Evolutionary conservation across 1,140 invertebrate species (phyloP).

Genomic region (Mizuhopecten yessoensis): DNA sequence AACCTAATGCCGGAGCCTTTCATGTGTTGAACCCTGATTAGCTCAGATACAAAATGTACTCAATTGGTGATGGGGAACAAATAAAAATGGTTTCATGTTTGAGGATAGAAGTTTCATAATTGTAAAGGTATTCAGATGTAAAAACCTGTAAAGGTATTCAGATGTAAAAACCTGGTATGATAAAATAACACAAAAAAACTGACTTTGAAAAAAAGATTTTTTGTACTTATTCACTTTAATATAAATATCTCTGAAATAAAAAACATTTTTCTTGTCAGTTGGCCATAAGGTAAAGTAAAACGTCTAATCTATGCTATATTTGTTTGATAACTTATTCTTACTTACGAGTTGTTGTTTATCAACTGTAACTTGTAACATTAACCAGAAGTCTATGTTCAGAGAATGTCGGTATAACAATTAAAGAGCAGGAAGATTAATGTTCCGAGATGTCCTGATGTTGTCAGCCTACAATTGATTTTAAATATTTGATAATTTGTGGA

Average conservation of each 20-base stretch:
- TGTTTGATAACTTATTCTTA: too few relatives aligned
- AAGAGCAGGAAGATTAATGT: not conserved
- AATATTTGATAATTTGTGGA: not conserved
- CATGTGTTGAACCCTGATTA: conserved; percentile 12
- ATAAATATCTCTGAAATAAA: too few relatives aligned
- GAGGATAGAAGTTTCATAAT: not conserved
- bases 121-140: not conserved
- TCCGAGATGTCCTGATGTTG: too few relatives aligned
- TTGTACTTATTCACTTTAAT: not conserved
- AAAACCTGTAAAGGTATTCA: too few relatives aligned
- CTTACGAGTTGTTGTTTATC: too few relatives aligned
- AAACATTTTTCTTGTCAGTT: too few relatives aligned
- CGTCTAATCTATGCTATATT: too few relatives aligned
- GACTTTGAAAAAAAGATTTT: not conserved
- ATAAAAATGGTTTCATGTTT: not conserved
- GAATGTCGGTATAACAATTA: not conserved
- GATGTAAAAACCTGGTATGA: too few relatives aligned
- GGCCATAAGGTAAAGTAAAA: too few relatives aligned
- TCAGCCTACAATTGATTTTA: not conserved
- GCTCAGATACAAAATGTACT: not conserved
- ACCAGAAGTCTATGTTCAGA: not conserved
- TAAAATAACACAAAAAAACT: not conserved
- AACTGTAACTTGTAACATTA: too few relatives aligned
- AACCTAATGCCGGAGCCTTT: not conserved
- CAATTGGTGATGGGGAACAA: not conserved